Base-by-base conservation (phyloP, 2,888 invertebrate genomes). In the Ganaspis brasiliensis region DNA sequence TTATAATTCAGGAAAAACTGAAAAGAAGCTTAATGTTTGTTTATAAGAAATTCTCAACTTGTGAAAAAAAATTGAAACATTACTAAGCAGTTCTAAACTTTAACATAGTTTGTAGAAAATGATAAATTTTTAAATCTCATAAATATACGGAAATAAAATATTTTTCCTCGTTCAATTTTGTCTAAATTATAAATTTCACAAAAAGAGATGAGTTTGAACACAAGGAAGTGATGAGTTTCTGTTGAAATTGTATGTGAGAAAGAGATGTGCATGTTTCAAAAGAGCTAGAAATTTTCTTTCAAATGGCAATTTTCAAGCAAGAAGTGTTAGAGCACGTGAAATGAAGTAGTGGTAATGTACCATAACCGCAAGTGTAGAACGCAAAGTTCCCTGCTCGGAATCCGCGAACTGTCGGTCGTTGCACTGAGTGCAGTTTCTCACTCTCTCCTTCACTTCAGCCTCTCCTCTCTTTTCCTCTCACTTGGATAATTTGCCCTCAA, bases 361-460 rank as follows among this genome's bases (percentile, higher is more conserved):
- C 74, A 63, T 74, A 63, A 74, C 63, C 74, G 74, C 52, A 57
- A 63, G 55, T 63, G 74, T 61, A 52, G 55, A 74, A 74, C 74
- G 73, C 73, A 16, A 49, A 73, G 76, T 80, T 80, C 75, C 72
- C 78, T 75, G 80, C 77, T 67, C 63, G 67, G 78, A 77, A 80
- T 78, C 72, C 74, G 77, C 74, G 74, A 80, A 74, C 55, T 75
- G 10, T 74, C 77, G 81, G 79, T 79, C 79, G 74, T 81, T 81
- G 81, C 78, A 76, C 78, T 55, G 67, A 75, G 40, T 76, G 81
- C 75, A 75, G 49, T 78, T 31, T 78, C 78, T 79, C 79, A 75
- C 79, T 81, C 79, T 81, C 81, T 75, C 80, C 73, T 76, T 78
- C 73, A 74, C n/a, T n/a, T 57, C 72, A 71, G 73, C 71, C 75